Conservation (phyloP, 2,888 invertebrate genomes). For the Punctoribates punctum region DNA sequence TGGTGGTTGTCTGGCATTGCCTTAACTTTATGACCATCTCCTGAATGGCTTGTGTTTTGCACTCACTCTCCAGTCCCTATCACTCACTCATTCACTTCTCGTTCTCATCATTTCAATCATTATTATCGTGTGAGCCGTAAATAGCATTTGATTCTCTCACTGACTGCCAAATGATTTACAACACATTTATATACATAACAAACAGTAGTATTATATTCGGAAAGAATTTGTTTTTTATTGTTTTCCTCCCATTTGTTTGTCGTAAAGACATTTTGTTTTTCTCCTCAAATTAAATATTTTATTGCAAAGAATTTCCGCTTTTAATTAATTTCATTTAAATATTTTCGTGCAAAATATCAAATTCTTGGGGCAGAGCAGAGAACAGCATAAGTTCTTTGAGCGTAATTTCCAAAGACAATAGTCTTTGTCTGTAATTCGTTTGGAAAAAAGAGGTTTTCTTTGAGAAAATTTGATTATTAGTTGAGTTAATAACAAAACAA, state of each 20-base stretch:
- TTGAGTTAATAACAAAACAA: not conserved
- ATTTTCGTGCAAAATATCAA: not conserved
- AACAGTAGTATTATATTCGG: not conserved
- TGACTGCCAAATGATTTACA: constrained; percentile 6
- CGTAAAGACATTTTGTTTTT: not conserved
- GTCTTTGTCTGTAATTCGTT: too few relatives aligned
- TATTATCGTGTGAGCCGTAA: constrained; percentile 7
- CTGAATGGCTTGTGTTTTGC: not conserved
- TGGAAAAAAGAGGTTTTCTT: not conserved
- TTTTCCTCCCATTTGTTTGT: not conserved
- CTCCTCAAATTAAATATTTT: not conserved
- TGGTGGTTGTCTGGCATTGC: not conserved
- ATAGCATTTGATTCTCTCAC: not conserved
- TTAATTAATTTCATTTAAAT: not conserved
- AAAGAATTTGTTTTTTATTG: not conserved
- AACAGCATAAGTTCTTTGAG: too few relatives aligned
- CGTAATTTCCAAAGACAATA: too few relatives aligned
- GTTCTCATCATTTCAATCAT: not conserved
- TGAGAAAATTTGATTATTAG: constrained; percentile 1
- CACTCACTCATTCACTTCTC: not conserved
- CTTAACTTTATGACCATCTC: not conserved
- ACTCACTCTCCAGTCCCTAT: not conserved
- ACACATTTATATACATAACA: constrained; percentile 20
- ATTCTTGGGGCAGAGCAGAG: not conserved
- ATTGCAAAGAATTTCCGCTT: too few relatives aligned